Percentiles rank a stretch among this genome's conserved stretches.
These are phyloP conservation scores for Bufotes viridis DNA, from an alignment of 2,797 vertebrate species.

Conservation along the genomic window DNA sequence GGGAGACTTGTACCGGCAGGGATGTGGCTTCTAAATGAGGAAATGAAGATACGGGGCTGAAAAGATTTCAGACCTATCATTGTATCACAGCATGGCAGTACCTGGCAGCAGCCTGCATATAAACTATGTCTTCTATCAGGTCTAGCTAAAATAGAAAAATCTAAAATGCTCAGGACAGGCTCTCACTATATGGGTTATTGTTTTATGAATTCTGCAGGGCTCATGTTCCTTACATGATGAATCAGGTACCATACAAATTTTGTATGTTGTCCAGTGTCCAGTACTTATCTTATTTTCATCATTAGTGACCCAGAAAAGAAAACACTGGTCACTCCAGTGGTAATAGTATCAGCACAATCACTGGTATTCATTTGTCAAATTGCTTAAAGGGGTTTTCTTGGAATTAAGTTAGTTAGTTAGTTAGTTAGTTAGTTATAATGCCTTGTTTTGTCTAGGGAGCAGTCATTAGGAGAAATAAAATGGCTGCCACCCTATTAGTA, in stretches of 20 bases:
- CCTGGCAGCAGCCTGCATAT: slow-evolving; percentile 21
- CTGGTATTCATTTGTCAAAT: neutral
- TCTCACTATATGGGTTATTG: neutral
- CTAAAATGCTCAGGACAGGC: neutral
- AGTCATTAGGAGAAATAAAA: no score
- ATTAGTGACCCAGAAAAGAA: neutral
- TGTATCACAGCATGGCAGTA: slow-evolving; percentile 41
- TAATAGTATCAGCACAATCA: neutral
- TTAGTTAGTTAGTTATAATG: no score
- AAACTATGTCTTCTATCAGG: slow-evolving; percentile 31
- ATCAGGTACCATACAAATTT: neutral
- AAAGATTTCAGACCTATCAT: slow-evolving; percentile 52
- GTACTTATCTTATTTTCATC: neutral
- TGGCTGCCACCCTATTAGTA: no score
- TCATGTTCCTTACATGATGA: neutral
- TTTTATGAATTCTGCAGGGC: slow-evolving; percentile 21
- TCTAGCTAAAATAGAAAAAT: slow-evolving; percentile 4
- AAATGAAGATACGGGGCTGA: slow-evolving; percentile 45
- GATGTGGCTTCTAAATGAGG: slow-evolving; percentile 25
- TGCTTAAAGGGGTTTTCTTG: neutral
- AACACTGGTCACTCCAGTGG: neutral
- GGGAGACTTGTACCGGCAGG: slow-evolving; percentile 34
- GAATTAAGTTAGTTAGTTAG: no score
- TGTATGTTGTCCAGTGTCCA: neutral
- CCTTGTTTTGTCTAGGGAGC: no score